Conservation (phyloP, 2,113 vertebrate genomes). For the Labeo rohita region DNA sequence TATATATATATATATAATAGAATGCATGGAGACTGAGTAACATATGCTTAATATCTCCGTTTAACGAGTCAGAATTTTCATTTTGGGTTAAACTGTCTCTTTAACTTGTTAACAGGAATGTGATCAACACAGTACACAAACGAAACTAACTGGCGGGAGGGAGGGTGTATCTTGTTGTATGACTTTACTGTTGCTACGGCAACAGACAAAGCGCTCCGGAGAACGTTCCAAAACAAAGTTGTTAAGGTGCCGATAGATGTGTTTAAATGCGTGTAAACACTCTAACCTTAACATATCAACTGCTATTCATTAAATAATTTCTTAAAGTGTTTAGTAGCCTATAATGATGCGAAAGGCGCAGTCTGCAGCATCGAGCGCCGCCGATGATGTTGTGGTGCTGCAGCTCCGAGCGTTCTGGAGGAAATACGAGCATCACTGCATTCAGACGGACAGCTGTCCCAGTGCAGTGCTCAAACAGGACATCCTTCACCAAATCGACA, state of each 20-base stretch:
- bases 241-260: background rate
- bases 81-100: no score
- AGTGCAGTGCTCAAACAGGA: constrained; percentile 51
- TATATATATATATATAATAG: no score
- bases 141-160: background rate
- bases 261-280: background rate
- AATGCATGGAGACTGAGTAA: background rate
- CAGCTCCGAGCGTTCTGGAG: constrained; percentile 53
- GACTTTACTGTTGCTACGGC: background rate
- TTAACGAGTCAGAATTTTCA: no score
- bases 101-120: no score
- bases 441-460: constrained; percentile 37
- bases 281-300: background rate
- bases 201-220: background rate
- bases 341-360: constrained; percentile 1
- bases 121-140: background rate
- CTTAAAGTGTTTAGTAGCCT: background rate
- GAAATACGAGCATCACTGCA: constrained; percentile 56
- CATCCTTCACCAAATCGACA: constrained; percentile 50
- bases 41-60: background rate
- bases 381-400: background rate
- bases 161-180: background rate
- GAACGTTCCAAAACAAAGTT: background rate
- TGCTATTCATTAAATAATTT: background rate
- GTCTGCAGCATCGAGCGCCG: background rate